Conservation (phyloP, 2,797 vertebrate species). For the Microcaecilia unicolor region DNA sequence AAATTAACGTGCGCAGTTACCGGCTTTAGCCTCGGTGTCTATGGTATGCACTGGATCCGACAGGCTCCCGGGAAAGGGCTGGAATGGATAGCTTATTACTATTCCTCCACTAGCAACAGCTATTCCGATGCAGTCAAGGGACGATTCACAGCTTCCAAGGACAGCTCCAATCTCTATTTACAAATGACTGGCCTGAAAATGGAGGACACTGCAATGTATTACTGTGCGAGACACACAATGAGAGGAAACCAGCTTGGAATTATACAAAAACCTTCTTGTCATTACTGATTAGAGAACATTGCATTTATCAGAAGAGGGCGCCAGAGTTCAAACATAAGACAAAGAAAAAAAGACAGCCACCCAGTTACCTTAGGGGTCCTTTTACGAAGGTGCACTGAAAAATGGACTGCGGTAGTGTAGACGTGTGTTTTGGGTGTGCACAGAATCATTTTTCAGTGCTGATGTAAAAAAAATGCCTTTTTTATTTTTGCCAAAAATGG, state of each 20-base stretch:
- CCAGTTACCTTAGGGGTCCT: too few relatives aligned
- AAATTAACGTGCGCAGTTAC: slow-evolving; percentile 1
- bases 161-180: neutral
- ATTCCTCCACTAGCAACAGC: neutral
- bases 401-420: too few relatives aligned
- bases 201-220: neutral
- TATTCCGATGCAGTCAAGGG: neutral
- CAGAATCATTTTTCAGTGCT: too few relatives aligned
- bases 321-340: too few relatives aligned
- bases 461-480: too few relatives aligned
- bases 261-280: neutral
- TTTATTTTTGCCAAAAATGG: too few relatives aligned
- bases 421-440: too few relatives aligned
- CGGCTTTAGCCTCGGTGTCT: neutral
- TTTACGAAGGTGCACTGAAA: too few relatives aligned
- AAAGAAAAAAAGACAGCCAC: too few relatives aligned
- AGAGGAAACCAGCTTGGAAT: neutral
- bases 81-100: neutral
- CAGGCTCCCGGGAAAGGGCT: neutral
- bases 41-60: neutral
- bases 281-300: too few relatives aligned
- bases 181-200: neutral
- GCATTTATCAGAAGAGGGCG: too few relatives aligned
- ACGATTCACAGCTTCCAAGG: neutral
- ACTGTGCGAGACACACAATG: neutral